Base-by-base conservation (phyloP, 2,113 vertebrate species). In the Papio anubis region DNA sequence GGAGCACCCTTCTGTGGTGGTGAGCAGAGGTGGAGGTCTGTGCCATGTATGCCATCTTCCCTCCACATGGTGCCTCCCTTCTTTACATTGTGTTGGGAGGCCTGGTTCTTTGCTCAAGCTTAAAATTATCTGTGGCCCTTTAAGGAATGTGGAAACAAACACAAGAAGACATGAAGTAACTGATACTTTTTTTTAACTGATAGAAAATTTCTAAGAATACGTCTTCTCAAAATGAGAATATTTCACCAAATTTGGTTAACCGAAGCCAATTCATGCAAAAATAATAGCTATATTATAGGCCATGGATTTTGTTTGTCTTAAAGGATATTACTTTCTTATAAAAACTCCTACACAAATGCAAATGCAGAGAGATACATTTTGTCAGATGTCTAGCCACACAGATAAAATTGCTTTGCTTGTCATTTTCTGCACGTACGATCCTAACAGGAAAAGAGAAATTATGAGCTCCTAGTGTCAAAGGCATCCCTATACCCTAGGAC, bases 151-250 rank as follows among this genome's bases (percentile, higher is more conserved):
- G 48, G 16, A 55, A 73, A 35, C 1, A 52, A 79, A 48, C 14
- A 79, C 17, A 48, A 61, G 27, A 38, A 6, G 16, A 64, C 3
- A 52, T 14, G 76, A 35, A 64, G 61, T 64, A 88, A 70, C 1
- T 16, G 35, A 32, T 43, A 25, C 4, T 43, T 80, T 72, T 68
- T 72, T 82, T 61, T 66, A 85, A 32, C 50, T 88, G 82, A 5
- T 40, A 40, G 64, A 72, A 87, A 82, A 84, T 78, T 48, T 98
- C 70, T 35, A 96, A 86, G 59, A 95, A 93, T 32, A 17, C 3
- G 13, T 94, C 16, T 79, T 78, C 30, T 97, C 75, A 96, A 93
- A 91, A 79, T 94, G 52, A 92, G 52, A 85, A 43, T 43, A 59
- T 48, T 70, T 92, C 30, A 84, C 70, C 8, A 73, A 93, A 92